These are phyloP conservation scores for Lycia hirtaria DNA, from an alignment of 2,888 invertebrate genomes.

Conservation along the genomic window DNA sequence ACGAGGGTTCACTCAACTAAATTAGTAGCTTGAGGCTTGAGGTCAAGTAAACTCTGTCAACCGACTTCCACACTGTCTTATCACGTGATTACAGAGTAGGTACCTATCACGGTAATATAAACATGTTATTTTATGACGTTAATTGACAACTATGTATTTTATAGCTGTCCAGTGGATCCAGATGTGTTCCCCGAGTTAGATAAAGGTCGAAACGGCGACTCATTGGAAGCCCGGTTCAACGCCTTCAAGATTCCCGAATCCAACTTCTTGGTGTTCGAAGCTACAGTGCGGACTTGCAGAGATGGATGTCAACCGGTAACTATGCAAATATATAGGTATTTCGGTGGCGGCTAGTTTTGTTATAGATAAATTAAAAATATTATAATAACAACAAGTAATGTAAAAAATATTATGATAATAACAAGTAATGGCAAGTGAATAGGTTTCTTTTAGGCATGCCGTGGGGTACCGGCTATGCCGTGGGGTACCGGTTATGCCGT, in stretches of 20 bases:
- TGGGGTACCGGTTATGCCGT: no score
- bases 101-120: no score
- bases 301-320: slow-evolving; percentile 94
- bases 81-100: slow-evolving; percentile 3
- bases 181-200: slow-evolving; percentile 96
- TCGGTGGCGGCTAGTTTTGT: no score
- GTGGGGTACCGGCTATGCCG: no score
- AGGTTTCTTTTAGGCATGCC: no score
- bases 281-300: slow-evolving; percentile 94
- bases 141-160: slow-evolving; percentile 2
- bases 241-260: slow-evolving; percentile 98
- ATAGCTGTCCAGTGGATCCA: slow-evolving; percentile 95
- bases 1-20: no score
- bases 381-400: no score
- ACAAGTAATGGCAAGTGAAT: no score
- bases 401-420: no score
- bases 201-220: slow-evolving; percentile 93
- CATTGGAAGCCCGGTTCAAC: slow-evolving; percentile 95
- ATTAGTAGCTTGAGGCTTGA: background rate
- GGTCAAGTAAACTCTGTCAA: slow-evolving; percentile 5
- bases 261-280: slow-evolving; percentile 96
- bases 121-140: background rate
- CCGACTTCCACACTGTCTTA: background rate
- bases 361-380: no score
- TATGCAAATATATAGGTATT: no score